Evolutionary conservation across 2,888 invertebrate species (phyloP), one percentile per base, ranked within the genome.

Genomic region (Eristalis tenax): DNA sequence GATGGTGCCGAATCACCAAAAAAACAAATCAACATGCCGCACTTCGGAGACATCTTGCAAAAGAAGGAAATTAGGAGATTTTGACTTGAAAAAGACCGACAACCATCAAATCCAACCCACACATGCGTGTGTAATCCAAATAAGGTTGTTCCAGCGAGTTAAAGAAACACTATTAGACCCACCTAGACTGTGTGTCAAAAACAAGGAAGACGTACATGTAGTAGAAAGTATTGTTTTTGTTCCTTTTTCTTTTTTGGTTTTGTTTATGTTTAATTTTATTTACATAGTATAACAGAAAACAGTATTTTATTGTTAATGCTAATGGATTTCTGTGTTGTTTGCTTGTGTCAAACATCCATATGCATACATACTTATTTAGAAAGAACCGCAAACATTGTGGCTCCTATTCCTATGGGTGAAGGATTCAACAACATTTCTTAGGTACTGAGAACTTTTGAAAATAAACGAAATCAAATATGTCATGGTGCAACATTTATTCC

Each of bases 191-290:
- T 23, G 26, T 59, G 26, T 28, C 35, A 61, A 77, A 26, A 84
- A 75, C 64, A 63, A 80, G 84, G 84, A 84, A 84, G 80, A 84
- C 80, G 63, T 71, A 69, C 64, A 71, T 38, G 26, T 71, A 74
- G 57, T 69, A 59, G 64, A 69, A 38, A 38, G 38, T 61, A 59
- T 22, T 40, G 57, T 32, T 43, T 43, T 59, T 28, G 43, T 2
- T 43, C 22, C 50, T 18, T 32, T 43, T 35, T 59, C 38, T 43
- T 2, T 43, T 26, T 65, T 35, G n/a, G 18, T 15, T 18, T 22
- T 61, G 35, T 59, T 43, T 3, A 15, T 50, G 38, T 80, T 79
- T 23, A 18, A 50, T 15, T 70, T 23, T 80, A 84, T 84, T 63
- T 76, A 80, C 80, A 80, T 71, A 57, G 50, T 50, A 50, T 13